Percentiles rank a stretch among this genome's conserved stretches.
Conservation (phyloP, 1,140 invertebrate genomes). For the Cydia strobilella region DNA sequence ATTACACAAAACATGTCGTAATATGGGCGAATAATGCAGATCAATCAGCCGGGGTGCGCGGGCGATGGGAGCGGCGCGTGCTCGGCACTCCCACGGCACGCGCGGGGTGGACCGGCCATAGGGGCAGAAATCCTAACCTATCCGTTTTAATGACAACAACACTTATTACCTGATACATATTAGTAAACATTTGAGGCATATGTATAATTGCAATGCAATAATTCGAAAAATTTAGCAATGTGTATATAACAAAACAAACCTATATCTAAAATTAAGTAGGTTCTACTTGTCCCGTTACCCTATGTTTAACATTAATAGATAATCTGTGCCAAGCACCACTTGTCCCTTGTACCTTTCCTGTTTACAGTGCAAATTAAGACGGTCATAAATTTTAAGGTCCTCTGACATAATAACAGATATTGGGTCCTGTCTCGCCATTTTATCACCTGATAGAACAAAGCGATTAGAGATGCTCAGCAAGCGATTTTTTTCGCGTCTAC, state of each 20-base stretch:
- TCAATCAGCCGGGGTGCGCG: slow-evolving; percentile 59
- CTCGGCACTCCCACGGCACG: slow-evolving; percentile 72
- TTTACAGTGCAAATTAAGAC: slow-evolving; percentile 19
- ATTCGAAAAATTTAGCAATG: too few species aligned
- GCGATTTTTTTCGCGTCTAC: slow-evolving; percentile 49
- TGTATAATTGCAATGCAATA: too few species aligned
- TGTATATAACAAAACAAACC: too few species aligned
- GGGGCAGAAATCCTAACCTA: background rate
- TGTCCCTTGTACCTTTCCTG: slow-evolving; percentile 5
- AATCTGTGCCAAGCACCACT: slow-evolving; percentile 7
- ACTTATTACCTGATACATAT: background rate
- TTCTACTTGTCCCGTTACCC: background rate
- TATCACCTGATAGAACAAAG: slow-evolving; percentile 58
- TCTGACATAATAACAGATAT: slow-evolving; percentile 23
- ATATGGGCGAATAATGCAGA: slow-evolving; percentile 51
- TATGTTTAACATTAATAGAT: slow-evolving; percentile 9
- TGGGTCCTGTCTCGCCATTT: slow-evolving; percentile 24
- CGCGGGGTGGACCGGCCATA: slow-evolving; percentile 51
- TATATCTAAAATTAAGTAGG: background rate
- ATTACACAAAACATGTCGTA: slow-evolving; percentile 54
- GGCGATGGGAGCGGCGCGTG: slow-evolving; percentile 75
- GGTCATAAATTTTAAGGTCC: slow-evolving; percentile 20
- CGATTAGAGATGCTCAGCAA: slow-evolving; percentile 41
- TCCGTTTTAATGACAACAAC: background rate
- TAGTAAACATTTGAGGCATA: too few species aligned